A percentile compares a stretch with the other conserved stretches of the same genome.
Evolutionary conservation across 2,888 invertebrate genomes (phyloP).

Genomic region (Cataglyphis rosenhaueri): DNA sequence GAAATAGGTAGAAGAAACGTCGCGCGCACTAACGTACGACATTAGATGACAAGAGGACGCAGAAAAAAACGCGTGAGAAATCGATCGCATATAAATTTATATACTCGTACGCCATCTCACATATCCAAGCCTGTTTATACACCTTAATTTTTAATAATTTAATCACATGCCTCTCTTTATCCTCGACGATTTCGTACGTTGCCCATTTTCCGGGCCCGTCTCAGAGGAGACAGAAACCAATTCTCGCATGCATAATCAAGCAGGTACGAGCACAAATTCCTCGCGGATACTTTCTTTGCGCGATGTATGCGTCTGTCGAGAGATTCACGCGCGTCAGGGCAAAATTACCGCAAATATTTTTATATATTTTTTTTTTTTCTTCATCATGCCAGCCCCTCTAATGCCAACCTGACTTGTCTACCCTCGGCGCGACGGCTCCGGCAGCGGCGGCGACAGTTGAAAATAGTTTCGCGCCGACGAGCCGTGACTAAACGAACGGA

Average conservation of each 20-base stretch:
- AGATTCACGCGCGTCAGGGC: constrained; percentile 51
- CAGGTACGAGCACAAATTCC: constrained; percentile 30
- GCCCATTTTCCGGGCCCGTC: constrained; percentile 9
- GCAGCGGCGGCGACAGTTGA: constrained; percentile 49
- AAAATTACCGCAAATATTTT: constrained; percentile 42
- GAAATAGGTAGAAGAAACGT: constrained; percentile 20
- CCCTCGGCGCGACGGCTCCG: constrained; percentile 21
- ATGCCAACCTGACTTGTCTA: constrained; percentile 49
- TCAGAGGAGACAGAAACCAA: not conserved
- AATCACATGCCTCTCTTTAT: not conserved
- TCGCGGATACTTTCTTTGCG: constrained; percentile 26
- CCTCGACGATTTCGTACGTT: not conserved
- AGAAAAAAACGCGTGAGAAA: not conserved
- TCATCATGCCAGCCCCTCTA: constrained; percentile 3
- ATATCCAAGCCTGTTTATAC: not conserved
- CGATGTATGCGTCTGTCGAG: not conserved
- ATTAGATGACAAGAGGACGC: not conserved
- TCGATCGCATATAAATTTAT: constrained; percentile 19
- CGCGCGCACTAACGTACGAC: constrained; percentile 17
- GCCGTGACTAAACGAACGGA: constrained; percentile 68
- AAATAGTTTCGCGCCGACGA: constrained; percentile 55
- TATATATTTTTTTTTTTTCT: not conserved
- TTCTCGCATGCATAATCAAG: constrained; percentile 41
- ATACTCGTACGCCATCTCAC: not conserved
- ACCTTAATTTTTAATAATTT: not conserved